Percentiles rank a stretch among this genome's conserved stretches.
phyloP scores from a whole-genome alignment of 1,140 invertebrate species.

The Berghia stephanieae region DNA sequence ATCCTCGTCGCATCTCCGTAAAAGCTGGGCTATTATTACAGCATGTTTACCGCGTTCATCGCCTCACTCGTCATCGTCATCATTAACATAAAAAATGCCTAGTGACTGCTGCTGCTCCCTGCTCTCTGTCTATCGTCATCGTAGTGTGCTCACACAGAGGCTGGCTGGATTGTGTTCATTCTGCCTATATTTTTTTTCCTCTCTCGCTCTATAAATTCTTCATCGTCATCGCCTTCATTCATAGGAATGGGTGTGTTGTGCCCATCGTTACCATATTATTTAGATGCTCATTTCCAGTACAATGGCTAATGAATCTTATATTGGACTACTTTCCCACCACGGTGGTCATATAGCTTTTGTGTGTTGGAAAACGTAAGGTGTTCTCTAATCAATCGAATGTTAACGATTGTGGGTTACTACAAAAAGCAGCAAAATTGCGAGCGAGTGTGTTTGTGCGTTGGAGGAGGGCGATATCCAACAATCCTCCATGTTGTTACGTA shows the following conservation, averaged over 20 bases:
- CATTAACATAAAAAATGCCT: conserved; percentile 23
- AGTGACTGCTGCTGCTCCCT: no score
- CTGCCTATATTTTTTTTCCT: neutral
- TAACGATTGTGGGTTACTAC: neutral
- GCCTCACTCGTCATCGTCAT: no score
- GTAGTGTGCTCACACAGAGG: neutral
- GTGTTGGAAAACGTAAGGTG: neutral
- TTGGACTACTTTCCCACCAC: neutral
- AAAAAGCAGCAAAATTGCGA: conserved; percentile 11
- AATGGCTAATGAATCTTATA: neutral
- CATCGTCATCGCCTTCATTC: no score
- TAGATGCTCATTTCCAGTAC: neutral
- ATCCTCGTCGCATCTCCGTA: neutral
- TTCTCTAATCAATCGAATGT: neutral
- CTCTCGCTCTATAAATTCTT: no score
- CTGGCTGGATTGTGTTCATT: neutral
- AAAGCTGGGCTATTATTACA: no score
- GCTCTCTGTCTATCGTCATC: neutral
- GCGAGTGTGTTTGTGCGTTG: conserved; percentile 24
- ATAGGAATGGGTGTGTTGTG: neutral
- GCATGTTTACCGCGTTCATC: no score
- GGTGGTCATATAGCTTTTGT: neutral
- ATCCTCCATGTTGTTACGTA: conserved; percentile 54
- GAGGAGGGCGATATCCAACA: conserved; percentile 24
- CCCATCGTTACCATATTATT: neutral